Evolutionary conservation across 2,888 invertebrate species (phyloP), one percentile per base, ranked within the genome.

Genomic region (Lucinisca nassula): DNA sequence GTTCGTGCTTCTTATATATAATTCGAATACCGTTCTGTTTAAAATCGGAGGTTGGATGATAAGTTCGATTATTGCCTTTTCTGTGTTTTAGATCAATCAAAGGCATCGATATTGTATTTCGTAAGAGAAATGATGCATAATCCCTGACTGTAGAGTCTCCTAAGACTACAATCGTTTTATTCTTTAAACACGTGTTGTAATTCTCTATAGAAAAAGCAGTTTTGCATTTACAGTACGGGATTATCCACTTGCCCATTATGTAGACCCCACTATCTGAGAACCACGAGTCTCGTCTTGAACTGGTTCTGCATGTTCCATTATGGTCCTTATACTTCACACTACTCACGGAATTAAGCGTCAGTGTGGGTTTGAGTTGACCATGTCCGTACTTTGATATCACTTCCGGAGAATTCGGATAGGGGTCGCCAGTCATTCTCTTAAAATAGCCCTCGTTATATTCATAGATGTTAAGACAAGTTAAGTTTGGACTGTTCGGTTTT

Each of bases 71-170:
- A 35, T 30, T 35, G n/a, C 79, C 49, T 12, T 76, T 27, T 1
- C 32, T 35, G 38, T 79, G 58, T 51, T 81, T 84, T 10, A 84
- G 3, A 61, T 87, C 37, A 6, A 49, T 21, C 0, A 45, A n/a
- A 4, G 49, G 73, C 8, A 80, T 21, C 24, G 51, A 70, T 6
- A 86, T 32, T 37, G 84, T 51, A n/a, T 79, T 10, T 12, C 58
- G 30, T n/a, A 82, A 21, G 40, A 89, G 55, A 70, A 61, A 89
- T 55, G 84, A 77, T 27, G 70, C 70, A 35, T 87, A 84, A 10
- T 89, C 82, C 45, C 89, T 49, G 4, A 82, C 8, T 14, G 89
- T 87, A 21, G 87, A 89, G 67, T 89, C 89, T 10, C 89, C 89
- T 8, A 87, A 32, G 14, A 87, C 35, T 8, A 82, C 32, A 0